Conservation (phyloP, 2,888 invertebrate species). For the Agapetus fuscipes region DNA sequence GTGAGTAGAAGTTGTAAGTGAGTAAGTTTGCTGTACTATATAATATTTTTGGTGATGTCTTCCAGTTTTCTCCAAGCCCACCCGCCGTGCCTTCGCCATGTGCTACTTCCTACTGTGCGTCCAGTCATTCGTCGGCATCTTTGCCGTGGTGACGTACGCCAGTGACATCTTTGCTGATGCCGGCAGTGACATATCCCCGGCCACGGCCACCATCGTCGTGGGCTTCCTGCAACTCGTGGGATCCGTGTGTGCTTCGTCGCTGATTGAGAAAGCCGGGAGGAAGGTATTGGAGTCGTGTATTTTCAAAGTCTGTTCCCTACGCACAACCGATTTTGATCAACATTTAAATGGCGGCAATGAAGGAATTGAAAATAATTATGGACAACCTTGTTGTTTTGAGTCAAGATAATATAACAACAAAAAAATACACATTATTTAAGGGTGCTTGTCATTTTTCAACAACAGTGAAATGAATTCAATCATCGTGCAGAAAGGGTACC, state of each 20-base stretch:
- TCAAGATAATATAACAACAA: too few relatives aligned
- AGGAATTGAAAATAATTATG: too few relatives aligned
- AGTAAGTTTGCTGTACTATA: too few relatives aligned
- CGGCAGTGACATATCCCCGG: slow-evolving; percentile 10
- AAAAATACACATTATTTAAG: too few relatives aligned
- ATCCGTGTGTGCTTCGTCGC: slow-evolving; percentile 13
- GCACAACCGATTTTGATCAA: not conserved
- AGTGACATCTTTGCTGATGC: slow-evolving; percentile 11
- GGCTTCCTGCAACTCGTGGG: slow-evolving; percentile 14
- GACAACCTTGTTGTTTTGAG: too few relatives aligned
- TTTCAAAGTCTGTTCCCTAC: not conserved
- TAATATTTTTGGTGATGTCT: too few relatives aligned
- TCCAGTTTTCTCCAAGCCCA: slow-evolving; percentile 15
- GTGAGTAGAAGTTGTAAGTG: too few relatives aligned
- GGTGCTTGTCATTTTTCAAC: too few relatives aligned
- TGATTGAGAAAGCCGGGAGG: slow-evolving; percentile 16
- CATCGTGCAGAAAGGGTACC: too few relatives aligned
- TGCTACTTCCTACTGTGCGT: slow-evolving; percentile 8
- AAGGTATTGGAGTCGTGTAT: too few relatives aligned
- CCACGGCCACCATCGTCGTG: slow-evolving; percentile 9
- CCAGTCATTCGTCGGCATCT: slow-evolving; percentile 13
- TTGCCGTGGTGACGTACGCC: slow-evolving; percentile 13
- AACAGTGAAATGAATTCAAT: too few relatives aligned
- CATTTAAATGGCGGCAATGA: not conserved
- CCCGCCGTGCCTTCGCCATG: slow-evolving; percentile 11